These are phyloP conservation scores for Epinotia nisella DNA, from an alignment of 2,888 invertebrate genomes.

Conservation along the genomic window DNA sequence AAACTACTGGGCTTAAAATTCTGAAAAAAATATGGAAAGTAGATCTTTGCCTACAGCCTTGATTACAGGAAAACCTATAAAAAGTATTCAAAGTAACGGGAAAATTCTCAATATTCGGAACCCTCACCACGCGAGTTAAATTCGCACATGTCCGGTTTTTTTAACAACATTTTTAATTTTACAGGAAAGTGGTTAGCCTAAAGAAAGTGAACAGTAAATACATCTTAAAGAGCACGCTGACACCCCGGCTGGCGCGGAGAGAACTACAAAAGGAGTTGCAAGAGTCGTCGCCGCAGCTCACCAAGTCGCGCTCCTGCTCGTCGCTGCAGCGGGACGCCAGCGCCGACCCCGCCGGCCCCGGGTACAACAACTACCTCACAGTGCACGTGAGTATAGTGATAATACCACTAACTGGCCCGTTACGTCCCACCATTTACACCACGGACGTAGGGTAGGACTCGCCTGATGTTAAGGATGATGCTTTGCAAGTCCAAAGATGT, in stretches of 20 bases:
- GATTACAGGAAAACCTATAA: too few relatives aligned
- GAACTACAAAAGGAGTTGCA: constrained; percentile 87
- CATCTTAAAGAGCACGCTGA: constrained; percentile 92
- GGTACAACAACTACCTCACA: constrained; percentile 89
- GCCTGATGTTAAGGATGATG: too few relatives aligned
- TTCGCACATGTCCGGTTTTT: too few relatives aligned
- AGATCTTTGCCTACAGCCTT: too few relatives aligned
- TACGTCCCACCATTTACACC: background rate
- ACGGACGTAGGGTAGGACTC: background rate
- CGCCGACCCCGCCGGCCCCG: constrained; percentile 82
- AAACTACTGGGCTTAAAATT: too few relatives aligned
- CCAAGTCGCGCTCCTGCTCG: constrained; percentile 89
- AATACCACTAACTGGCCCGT: too few relatives aligned
- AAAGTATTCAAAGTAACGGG: too few relatives aligned
- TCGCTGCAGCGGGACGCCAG: constrained; percentile 86
- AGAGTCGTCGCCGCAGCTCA: constrained; percentile 84
- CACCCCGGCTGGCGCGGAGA: constrained; percentile 90
- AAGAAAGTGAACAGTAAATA: constrained; percentile 93
- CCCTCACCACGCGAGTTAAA: too few relatives aligned
- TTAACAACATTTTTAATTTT: background rate
- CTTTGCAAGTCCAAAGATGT: too few relatives aligned
- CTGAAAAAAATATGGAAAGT: too few relatives aligned
- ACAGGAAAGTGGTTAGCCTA: constrained; percentile 88
- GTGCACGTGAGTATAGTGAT: constrained; percentile 86
- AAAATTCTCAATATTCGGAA: too few relatives aligned